These are phyloP conservation scores for Noctua comes DNA, from an alignment of 2,888 invertebrate species.

Conservation along the genomic window DNA sequence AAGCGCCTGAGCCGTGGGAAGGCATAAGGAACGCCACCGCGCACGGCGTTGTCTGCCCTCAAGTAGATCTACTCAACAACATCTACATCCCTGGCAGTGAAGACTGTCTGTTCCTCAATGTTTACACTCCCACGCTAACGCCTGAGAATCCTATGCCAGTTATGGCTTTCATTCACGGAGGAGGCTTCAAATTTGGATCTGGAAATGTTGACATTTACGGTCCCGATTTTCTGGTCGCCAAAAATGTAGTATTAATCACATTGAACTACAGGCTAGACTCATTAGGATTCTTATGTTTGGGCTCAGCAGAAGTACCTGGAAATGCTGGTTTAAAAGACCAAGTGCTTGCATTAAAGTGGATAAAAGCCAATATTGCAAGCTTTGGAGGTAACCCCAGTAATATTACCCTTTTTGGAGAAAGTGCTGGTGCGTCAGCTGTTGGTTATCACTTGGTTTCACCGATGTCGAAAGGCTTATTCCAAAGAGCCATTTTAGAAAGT, in stretches of 20 bases:
- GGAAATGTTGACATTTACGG: conserved; percentile 86
- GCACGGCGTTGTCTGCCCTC: conserved; percentile 37
- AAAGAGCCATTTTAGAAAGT: conserved; percentile 77
- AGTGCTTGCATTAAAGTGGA: conserved; percentile 75
- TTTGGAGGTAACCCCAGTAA: conserved; percentile 76
- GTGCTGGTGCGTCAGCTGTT: conserved; percentile 75
- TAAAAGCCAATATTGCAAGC: conserved; percentile 71
- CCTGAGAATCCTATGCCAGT: conserved; percentile 68
- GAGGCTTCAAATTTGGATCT: conserved; percentile 75
- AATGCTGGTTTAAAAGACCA: conserved; percentile 90
- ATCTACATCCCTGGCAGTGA: conserved; percentile 57
- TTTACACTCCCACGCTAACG: conserved; percentile 32
- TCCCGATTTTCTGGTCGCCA: conserved; percentile 88
- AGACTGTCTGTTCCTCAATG: conserved; percentile 65
- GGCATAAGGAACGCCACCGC: conserved; percentile 31
- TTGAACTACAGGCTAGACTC: conserved; percentile 89
- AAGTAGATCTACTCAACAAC: conserved; percentile 30
- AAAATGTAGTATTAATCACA: conserved; percentile 89
- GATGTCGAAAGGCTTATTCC: conserved; percentile 77
- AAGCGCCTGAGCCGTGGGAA: conserved; percentile 38
- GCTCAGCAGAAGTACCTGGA: conserved; percentile 89
- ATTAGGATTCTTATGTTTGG: conserved; percentile 89
- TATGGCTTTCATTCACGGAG: conserved; percentile 81
- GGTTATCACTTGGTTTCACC: conserved; percentile 75
- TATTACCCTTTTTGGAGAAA: conserved; percentile 77